These are phyloP conservation scores for Tenthredo notha DNA, from an alignment of 2,888 invertebrate species.

Conservation along the genomic window DNA sequence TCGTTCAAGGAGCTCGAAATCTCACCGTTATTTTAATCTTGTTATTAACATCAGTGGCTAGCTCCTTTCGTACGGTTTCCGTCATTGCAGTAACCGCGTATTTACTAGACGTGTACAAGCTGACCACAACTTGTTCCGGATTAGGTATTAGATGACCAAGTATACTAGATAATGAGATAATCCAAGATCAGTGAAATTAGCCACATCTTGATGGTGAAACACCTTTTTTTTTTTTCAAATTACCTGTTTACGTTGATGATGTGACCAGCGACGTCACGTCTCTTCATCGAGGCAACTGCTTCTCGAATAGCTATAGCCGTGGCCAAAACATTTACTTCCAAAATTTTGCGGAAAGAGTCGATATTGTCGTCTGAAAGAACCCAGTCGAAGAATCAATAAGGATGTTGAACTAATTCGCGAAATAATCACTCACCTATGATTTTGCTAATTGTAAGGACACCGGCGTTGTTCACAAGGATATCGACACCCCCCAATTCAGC, in stretches of 20 bases:
- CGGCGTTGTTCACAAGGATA: slow-evolving; percentile 67
- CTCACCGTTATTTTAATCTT: slow-evolving; percentile 77
- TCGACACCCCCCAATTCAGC: slow-evolving; percentile 65
- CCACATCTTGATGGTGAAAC: neutral
- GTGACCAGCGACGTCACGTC: slow-evolving; percentile 80
- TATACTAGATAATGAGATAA: slow-evolving; percentile 61
- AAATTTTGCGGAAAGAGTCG: slow-evolving; percentile 74
- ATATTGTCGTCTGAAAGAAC: slow-evolving; percentile 57
- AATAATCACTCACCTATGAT: slow-evolving; percentile 20
- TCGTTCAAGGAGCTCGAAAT: neutral
- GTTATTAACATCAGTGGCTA: slow-evolving; percentile 70
- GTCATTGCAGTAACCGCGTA: slow-evolving; percentile 79
- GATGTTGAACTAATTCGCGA: neutral
- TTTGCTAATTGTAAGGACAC: slow-evolving; percentile 46
- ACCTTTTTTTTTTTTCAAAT: neutral
- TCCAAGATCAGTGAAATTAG: neutral
- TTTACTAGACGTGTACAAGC: slow-evolving; percentile 80
- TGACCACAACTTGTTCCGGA: slow-evolving; percentile 61
- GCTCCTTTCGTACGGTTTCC: slow-evolving; percentile 79
- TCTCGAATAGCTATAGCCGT: slow-evolving; percentile 81
- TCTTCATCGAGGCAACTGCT: slow-evolving; percentile 80
- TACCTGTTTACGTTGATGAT: slow-evolving; percentile 80
- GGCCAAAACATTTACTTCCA: slow-evolving; percentile 82
- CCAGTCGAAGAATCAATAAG: no score
- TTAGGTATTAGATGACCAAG: slow-evolving; percentile 70